Base-by-base conservation (phyloP, 2,113 vertebrate genomes). In the Elaphurus davidianus region DNA sequence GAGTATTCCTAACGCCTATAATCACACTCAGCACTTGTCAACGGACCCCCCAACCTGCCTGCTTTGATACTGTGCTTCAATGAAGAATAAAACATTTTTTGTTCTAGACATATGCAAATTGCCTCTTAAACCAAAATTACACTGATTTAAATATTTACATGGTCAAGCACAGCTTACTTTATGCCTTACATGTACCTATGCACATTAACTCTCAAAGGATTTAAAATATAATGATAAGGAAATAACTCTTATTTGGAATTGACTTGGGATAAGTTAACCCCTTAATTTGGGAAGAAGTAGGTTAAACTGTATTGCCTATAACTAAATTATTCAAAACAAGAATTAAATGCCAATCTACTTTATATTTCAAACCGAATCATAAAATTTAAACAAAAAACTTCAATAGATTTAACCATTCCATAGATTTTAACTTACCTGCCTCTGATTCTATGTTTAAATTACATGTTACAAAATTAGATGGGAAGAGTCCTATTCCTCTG, bases 381-480 rank as follows among this genome's bases (percentile, higher is more conserved):
- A 91, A 81, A 96, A 97, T 28, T 50, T 0, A 0, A 86, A 43
- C 83, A 95, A 17, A 81, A 78, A 85, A 74, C 1, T 54, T 76
- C 17, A 94, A 50, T 8, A 59, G 1, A 97, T 47, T 74, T 50
- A 62, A 9, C 13, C 10, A 98, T 87, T 59, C 91, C 15, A 52
- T 55, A 71, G 5, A 94, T 83, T 83, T 82, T 78, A 91, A 91
- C 99, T 98, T 96, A 99, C 99, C 99, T 98, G 99, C 97, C 96
- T 99, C 99, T 0, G 99, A 99, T 52, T 99, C 99, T 59, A 99
- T 98, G 19, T 97, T 99, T 98, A 99, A 98, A 96, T 99, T 99
- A 92, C 99, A 99, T 71, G 99, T 99, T 94, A 99, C 99, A 94
- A 99, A 99, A 98, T 99, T 99, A 59, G 99, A 99, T 2, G 99